Conservation (phyloP, 2,113 vertebrate species). For the Actinemys pallida region DNA sequence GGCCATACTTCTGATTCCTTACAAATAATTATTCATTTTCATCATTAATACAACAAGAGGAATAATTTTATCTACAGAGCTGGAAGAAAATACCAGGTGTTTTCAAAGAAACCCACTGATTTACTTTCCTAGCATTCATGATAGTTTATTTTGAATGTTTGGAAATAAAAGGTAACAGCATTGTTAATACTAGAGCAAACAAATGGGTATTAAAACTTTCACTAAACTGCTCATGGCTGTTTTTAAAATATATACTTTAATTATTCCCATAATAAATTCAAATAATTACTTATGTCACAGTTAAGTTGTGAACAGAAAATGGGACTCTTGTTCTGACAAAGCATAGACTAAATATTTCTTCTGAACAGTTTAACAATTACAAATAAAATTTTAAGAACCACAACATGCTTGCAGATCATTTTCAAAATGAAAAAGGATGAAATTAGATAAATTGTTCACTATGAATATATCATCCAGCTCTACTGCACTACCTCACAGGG, state of each 20-base stretch:
- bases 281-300: not conserved
- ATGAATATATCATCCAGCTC: not conserved
- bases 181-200: not conserved
- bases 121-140: not conserved
- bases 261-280: not conserved
- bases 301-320: not conserved
- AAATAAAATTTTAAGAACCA: not conserved
- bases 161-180: not conserved
- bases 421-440: not conserved
- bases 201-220: not conserved
- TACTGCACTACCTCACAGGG: not conserved
- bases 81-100: not conserved
- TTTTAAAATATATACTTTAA: not conserved
- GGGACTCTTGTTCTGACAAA: not conserved
- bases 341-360: not conserved
- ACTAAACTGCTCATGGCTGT: not conserved
- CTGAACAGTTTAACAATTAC: not conserved
- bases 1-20: fast-evolving
- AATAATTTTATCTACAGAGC: not conserved
- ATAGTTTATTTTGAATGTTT: too few relatives aligned
- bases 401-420: not conserved
- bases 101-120: not conserved
- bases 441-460: not conserved
- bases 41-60: fast-evolving
- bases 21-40: not conserved